Percentiles rank a stretch among this genome's conserved stretches.
phyloP scores from a whole-genome alignment of 2,888 invertebrate species.

The Tenthredo amoena region DNA sequence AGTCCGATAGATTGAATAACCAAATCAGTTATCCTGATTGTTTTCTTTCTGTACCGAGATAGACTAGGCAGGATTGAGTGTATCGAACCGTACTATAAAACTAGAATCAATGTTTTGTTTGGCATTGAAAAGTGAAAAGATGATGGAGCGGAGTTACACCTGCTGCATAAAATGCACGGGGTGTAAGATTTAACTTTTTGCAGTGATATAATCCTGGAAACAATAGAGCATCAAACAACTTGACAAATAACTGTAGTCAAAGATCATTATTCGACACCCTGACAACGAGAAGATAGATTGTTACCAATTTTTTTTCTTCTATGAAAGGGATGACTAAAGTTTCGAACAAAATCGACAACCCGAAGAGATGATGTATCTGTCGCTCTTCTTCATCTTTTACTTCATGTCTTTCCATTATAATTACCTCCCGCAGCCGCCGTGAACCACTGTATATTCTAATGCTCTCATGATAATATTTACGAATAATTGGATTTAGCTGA shows the following conservation, averaged over 20 bases:
- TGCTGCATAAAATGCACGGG: slow-evolving; percentile 17
- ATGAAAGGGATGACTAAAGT: not conserved
- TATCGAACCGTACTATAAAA: slow-evolving; percentile 24
- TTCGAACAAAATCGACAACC: not conserved
- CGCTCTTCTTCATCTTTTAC: slow-evolving; percentile 14
- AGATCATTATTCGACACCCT: not conserved
- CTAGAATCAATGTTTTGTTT: not conserved
- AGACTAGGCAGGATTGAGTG: not conserved
- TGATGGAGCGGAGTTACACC: not conserved
- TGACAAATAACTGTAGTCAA: not conserved
- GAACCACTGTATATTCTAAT: slow-evolving; percentile 37
- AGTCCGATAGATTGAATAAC: not conserved
- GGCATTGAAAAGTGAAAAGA: not conserved
- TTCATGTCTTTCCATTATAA: not conserved
- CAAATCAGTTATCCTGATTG: not conserved
- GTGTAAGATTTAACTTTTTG: not conserved
- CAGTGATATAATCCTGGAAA: not conserved
- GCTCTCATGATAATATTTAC: slow-evolving; percentile 42
- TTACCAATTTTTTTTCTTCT: not conserved
- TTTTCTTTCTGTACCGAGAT: not conserved
- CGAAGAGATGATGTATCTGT: not conserved
- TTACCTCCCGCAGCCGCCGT: not conserved
- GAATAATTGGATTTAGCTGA: slow-evolving; percentile 39
- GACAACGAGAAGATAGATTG: not conserved
- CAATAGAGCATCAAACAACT: not conserved